Base-by-base conservation (phyloP, 2,797 vertebrate species). In the Argyrosomus regius region DNA sequence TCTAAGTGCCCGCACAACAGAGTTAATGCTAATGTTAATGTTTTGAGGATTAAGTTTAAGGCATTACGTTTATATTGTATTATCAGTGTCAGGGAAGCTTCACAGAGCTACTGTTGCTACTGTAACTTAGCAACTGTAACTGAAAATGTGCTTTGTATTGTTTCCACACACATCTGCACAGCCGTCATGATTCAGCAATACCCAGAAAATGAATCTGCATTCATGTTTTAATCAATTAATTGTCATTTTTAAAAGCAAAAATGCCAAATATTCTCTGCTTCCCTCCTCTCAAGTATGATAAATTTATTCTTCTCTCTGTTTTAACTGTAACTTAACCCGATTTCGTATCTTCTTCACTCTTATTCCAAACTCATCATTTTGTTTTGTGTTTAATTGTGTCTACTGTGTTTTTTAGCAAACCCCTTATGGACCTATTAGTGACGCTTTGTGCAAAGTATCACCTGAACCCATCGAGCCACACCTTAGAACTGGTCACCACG, bases 341-440 rank as follows among this genome's bases (percentile, higher is more conserved):
- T 59, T 66, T 73, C 28, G 5, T 5, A 2, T 56, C 60, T 63
- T 41, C 60, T 63, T 41, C 9, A 3, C 6, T 57, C n/a, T 54
- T 62, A 58, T 56, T 16, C 26, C 6, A 1, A 45, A 60, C 16
- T 17, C 35, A 50, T 54, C 2, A 28, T 67, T 11, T 35, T n/a
- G 5, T 17, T 24, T 35, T 35, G 35, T 31, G 14, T 45, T 24
- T 58, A 22, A 22, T 11, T 0, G 0, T 60, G 46, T 72, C 39
- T 16, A 67, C 31, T 49, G 10, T 87, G 28, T 88, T 82, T 93
- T 92, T 85, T 92, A 99, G 98, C 92, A 97, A 98, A 91, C 97
- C 98, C 28, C 93, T 97, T 89, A 99, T 99, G 97, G 98, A 99
- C 91, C 94, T 99, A 45, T 81, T 99, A 67, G 96, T 99, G 81